Conservation (phyloP, 1,140 invertebrate species). For the Mercenaria mercenaria region DNA sequence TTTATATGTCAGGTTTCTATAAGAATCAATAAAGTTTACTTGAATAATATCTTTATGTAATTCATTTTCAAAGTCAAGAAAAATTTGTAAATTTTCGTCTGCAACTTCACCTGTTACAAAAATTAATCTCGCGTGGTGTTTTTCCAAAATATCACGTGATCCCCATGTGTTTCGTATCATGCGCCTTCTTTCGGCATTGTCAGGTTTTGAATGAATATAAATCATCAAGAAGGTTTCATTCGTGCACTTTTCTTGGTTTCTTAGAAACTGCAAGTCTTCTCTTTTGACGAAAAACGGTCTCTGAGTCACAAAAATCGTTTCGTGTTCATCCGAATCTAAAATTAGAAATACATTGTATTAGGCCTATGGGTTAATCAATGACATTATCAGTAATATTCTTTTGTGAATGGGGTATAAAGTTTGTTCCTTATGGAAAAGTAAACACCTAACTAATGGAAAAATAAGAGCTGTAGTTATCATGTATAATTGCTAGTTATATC, state of each 20-base stretch:
- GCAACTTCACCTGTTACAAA: constrained; percentile 90
- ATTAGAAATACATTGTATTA: not conserved
- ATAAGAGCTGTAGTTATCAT: no score
- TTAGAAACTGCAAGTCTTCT: not conserved
- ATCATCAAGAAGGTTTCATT: constrained; percentile 44
- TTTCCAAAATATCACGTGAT: constrained; percentile 20
- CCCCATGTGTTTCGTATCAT: constrained; percentile 63
- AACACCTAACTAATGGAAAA: no score
- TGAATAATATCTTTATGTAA: constrained; percentile 73
- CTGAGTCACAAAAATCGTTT: not conserved
- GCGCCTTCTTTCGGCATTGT: constrained; percentile 51
- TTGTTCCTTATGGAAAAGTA: no score
- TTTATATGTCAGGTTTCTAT: constrained; percentile 75
- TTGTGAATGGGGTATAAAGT: no score
- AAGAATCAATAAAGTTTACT: constrained; percentile 74
- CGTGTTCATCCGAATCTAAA: not conserved
- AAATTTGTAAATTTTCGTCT: constrained; percentile 83
- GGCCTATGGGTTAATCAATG: no score
- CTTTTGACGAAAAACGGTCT: constrained; percentile 3
- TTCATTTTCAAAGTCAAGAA: constrained; percentile 82
- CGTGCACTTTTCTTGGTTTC: constrained; percentile 28
- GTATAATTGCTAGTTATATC: no score
- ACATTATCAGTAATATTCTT: no score
- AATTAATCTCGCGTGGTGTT: constrained; percentile 76
- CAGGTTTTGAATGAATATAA: constrained; percentile 59